Evolutionary conservation across 2,113 vertebrate species (phyloP).

Genomic region (Pelobates fuscus): DNA sequence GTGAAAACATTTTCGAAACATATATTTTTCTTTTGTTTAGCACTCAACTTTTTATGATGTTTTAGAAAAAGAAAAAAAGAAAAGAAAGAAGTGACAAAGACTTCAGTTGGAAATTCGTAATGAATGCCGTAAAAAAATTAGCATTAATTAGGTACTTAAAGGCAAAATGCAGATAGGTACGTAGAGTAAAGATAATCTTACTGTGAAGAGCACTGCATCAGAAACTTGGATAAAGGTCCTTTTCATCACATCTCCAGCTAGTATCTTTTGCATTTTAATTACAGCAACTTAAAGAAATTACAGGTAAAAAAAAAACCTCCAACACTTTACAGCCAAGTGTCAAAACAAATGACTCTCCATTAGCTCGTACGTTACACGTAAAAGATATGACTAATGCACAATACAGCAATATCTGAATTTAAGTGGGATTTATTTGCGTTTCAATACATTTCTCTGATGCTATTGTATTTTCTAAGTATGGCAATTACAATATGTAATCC

Average conservation of each 20-base stretch:
- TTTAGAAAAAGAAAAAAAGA: constrained; percentile 42
- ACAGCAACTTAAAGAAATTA: constrained; percentile 72
- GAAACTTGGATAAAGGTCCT: constrained; percentile 67
- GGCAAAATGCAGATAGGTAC: constrained; percentile 57
- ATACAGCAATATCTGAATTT: background rate
- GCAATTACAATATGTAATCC: background rate
- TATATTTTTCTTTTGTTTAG: background rate
- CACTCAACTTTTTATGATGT: background rate
- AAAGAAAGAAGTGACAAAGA: constrained; percentile 55
- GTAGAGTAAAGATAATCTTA: constrained; percentile 59
- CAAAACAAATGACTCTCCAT: constrained; percentile 67
- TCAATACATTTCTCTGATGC: background rate
- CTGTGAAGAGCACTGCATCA: constrained; percentile 62
- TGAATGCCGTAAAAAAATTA: constrained; percentile 61
- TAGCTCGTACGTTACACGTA: constrained; percentile 58
- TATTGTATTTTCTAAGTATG: constrained; percentile 3
- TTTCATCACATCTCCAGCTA: constrained; percentile 64
- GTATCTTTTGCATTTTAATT: constrained; percentile 69
- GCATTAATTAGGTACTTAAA: constrained; percentile 63
- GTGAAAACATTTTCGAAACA: constrained; percentile 2
- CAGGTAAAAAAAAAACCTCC: constrained; percentile 71
- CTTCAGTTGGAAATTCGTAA: constrained; percentile 54
- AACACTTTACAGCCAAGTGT: no score
- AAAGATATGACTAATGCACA: constrained; percentile 16
- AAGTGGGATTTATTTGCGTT: constrained; percentile 8